Percentiles rank a stretch among this genome's conserved stretches.
Conservation (phyloP, 2,113 vertebrate species). For the Phyllostomus discolor region DNA sequence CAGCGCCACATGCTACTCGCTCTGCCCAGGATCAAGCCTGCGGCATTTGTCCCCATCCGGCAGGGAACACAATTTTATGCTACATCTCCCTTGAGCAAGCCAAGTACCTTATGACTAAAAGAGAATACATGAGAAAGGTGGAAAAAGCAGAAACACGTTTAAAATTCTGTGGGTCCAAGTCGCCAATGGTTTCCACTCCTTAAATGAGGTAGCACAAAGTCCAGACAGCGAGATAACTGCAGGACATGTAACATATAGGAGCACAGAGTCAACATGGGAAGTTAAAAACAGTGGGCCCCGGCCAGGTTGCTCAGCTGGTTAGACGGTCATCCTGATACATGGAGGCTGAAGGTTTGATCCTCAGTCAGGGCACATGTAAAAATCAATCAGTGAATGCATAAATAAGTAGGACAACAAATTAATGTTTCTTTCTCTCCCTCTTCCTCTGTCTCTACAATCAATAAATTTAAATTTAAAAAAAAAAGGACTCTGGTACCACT, state of each 20-base stretch:
- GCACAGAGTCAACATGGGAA: background rate
- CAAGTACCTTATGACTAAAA: constrained; percentile 1
- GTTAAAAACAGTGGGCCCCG: background rate
- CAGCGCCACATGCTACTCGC: background rate
- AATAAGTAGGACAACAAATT: too few relatives aligned
- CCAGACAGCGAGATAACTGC: background rate
- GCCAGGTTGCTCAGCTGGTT: too few relatives aligned
- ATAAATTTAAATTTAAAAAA: too few relatives aligned
- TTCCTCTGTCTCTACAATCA: too few relatives aligned
- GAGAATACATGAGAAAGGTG: background rate
- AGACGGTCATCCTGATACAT: too few relatives aligned
- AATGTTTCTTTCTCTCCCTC: too few relatives aligned
- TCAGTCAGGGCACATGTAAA: too few relatives aligned
- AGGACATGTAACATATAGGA: background rate
- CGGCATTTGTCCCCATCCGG: background rate
- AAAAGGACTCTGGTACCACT: background rate
- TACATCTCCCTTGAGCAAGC: background rate
- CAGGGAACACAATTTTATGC: background rate
- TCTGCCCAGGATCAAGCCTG: background rate
- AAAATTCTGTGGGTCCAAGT: background rate
- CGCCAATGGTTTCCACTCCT: background rate
- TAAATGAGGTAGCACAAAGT: background rate
- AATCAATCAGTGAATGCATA: too few relatives aligned
- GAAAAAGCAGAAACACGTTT: background rate
- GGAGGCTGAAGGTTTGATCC: too few relatives aligned